Base-by-base conservation (phyloP, 2,888 invertebrate genomes). In the Drosophila acutilabella region DNA sequence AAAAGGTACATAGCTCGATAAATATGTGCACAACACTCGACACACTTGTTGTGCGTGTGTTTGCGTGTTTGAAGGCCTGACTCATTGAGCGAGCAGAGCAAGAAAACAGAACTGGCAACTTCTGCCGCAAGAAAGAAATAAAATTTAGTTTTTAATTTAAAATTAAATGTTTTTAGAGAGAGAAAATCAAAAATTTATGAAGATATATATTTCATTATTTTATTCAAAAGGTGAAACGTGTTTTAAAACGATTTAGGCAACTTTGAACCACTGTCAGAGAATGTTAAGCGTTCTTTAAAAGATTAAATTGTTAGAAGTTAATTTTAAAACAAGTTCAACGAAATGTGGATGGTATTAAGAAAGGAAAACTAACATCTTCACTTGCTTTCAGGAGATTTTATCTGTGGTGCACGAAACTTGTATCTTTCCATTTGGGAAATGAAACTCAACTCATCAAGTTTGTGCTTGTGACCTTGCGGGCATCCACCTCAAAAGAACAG, bases 11-110 rank as follows among this genome's bases (percentile, higher is more conserved):
- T 68, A 58, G 61, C 72, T 65, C 50, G 18, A 65, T 62, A 77
- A 80, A 82, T 72, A 80, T 82, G 74, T 72, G 56, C 66, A 54
- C 53, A 72, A 57, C 67, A 67, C 82, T 80, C 66, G 78, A 74
- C 78, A 74, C 71, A 71, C 77, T 74, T 76, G 11, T 33, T 68
- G 62, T 67, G 67, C 64, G 50, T 30, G 51, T 42, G 52, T 26
- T 8, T 30, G 30, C 30, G 44, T 38, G 41, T 30, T 4, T 2
- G 26, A 33, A 47, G 16, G 16, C 13, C 42, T 45, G 18, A 16
- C 50, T 52, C 7, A 41, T 47, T 45, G 18, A 36, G 56, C 51
- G 36, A 40, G 14, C n/a, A 59, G 41, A 45, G 48, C n/a, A 47
- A 68, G 20, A 7, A 23, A 42, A 23, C 14, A 40, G 26, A 38